Conservation (phyloP, 2,888 invertebrate genomes). For the Megastigmus dorsalis region DNA sequence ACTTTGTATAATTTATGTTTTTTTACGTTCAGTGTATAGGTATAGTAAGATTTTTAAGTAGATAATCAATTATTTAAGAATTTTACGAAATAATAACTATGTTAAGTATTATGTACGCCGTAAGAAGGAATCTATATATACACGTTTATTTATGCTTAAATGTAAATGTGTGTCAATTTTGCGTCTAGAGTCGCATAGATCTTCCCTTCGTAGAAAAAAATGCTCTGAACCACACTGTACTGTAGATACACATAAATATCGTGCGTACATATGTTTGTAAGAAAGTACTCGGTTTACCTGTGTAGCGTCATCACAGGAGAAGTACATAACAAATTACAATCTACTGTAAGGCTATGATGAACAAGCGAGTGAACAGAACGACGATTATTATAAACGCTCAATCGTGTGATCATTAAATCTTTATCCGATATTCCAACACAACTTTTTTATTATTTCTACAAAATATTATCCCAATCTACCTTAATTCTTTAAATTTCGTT, state of each 20-base stretch:
- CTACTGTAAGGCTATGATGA: slow-evolving; percentile 32
- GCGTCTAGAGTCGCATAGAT: slow-evolving; percentile 26
- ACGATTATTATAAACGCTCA: slow-evolving; percentile 35
- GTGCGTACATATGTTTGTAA: slow-evolving; percentile 46
- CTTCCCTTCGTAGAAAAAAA: slow-evolving; percentile 46
- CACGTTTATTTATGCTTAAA: slow-evolving; percentile 7
- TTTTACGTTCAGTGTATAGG: slow-evolving; percentile 38
- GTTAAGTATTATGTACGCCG: slow-evolving; percentile 36
- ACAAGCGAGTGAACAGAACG: slow-evolving; percentile 15
- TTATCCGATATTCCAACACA: slow-evolving; percentile 43
- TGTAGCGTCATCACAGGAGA: slow-evolving; percentile 8
- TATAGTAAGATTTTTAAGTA: slow-evolving; percentile 27
- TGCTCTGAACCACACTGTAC: slow-evolving; percentile 24
- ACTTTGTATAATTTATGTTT: slow-evolving; percentile 50
- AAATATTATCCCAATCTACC: background rate
- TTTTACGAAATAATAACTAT: slow-evolving; percentile 43
- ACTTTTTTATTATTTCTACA: background rate
- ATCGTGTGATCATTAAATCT: slow-evolving; percentile 53
- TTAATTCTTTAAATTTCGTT: too few species aligned
- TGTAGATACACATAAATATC: slow-evolving; percentile 46
- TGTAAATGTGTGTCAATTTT: slow-evolving; percentile 7
- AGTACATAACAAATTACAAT: slow-evolving; percentile 14
- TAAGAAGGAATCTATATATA: too few species aligned
- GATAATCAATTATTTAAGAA: slow-evolving; percentile 30
- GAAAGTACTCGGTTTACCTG: slow-evolving; percentile 35